Evolutionary conservation across 2,888 invertebrate species (phyloP).

Genomic region (Himalopsyche kuldschensis): DNA sequence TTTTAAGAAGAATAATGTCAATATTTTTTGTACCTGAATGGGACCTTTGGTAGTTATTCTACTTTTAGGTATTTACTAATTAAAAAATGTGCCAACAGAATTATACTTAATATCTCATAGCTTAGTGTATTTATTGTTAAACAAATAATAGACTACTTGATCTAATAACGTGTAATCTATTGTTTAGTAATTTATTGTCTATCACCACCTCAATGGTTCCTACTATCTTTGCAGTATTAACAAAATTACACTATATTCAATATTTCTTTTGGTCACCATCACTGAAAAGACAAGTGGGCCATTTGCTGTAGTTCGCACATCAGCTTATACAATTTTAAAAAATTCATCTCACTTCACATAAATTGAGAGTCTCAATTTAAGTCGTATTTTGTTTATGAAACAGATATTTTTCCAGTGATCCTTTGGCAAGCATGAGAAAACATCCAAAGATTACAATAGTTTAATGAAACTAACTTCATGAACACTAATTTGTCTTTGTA

Average conservation of each 20-base stretch:
- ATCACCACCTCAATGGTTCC: background rate
- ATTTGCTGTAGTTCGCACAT: no score
- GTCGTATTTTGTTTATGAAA: no score
- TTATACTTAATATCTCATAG: background rate
- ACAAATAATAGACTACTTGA: background rate
- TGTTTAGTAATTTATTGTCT: background rate
- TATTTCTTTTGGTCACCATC: no score
- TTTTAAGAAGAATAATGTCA: background rate
- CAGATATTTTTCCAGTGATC: no score
- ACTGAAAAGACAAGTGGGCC: no score
- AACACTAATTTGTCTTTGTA: no score
- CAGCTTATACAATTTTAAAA: no score
- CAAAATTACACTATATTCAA: background rate
- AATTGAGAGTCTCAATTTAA: no score
- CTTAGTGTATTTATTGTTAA: background rate
- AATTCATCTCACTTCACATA: no score
- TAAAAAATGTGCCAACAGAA: background rate
- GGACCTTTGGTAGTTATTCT: background rate
- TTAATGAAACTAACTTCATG: background rate
- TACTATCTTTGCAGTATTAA: background rate
- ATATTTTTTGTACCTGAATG: background rate
- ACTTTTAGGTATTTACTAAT: background rate
- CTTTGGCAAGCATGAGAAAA: background rate
- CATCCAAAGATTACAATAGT: background rate
- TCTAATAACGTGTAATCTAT: background rate